Evolutionary conservation across 2,113 vertebrate species (phyloP), one percentile per base, ranked within the genome.

Genomic region (Columbina picui): DNA sequence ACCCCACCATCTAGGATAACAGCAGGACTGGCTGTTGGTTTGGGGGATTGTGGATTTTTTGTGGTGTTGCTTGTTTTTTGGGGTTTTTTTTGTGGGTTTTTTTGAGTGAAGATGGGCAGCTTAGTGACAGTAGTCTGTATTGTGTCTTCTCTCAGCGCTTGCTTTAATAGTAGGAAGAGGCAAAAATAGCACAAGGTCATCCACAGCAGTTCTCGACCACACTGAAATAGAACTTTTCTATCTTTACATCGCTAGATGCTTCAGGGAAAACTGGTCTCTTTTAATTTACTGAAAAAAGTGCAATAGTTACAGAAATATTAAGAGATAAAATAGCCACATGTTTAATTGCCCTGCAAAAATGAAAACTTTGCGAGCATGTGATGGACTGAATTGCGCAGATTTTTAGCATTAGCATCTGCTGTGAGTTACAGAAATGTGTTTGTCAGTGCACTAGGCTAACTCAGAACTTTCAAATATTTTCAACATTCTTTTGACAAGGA

Each of bases 351-450:
- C 32, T 77, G 71, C 76, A 73, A 23, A 92, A 63, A 3, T 1
- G 9, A 64, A 63, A 45, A 5, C 2, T 90, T n/a, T 53, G 22
- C 0, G 0, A 95, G 59, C 39, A 25, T 4, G 25, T 71, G 39
- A 79, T 6, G 4, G 19, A 11, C 23, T 21, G 63, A 41, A 30
- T 14, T 10, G 34, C 21, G 11, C 1, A 5, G 11, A 56, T 60
- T 49, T 77, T 89, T 32, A 53, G 15, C 45, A 14, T 59, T 76
- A 59, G 32, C 3, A 10, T 41, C n/a, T 91, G 49, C 30, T 82
- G 19, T 29, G 32, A 34, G 19, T 83, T 65, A 60, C 26, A 68
- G 26, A 47, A 75, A 55, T 8, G 1, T 23, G 27, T 65, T 87
- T 91, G 63, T 75, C 15, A 45, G 30, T 84, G 34, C 12, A 32